These are phyloP conservation scores for Electrophaes corylata DNA, from an alignment of 2,888 invertebrate species.

Conservation along the genomic window DNA sequence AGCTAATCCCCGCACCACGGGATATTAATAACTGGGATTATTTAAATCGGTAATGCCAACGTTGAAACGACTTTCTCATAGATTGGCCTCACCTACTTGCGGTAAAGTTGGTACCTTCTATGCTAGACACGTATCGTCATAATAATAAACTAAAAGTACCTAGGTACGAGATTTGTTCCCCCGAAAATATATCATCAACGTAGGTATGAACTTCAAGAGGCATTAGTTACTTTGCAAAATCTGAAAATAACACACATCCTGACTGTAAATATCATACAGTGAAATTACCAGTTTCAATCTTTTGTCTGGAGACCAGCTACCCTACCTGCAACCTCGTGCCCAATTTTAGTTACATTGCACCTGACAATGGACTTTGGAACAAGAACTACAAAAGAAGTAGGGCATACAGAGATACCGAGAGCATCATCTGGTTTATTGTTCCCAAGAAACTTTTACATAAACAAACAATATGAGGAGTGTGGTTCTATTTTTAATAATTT, in stretches of 20 bases:
- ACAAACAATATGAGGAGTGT: not conserved
- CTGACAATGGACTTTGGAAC: conserved; percentile 60
- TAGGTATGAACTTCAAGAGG: not conserved
- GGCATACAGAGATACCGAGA: conserved; percentile 42
- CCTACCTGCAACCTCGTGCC: conserved; percentile 63
- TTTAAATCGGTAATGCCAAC: conserved; percentile 38
- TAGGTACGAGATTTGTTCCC: not conserved
- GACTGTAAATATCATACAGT: not conserved
- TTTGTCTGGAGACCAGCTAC: conserved; percentile 48
- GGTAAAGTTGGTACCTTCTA: not conserved
- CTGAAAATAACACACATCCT: not conserved
- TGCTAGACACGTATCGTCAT: not conserved
- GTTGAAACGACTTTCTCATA: conserved; percentile 9
- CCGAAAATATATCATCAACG: not conserved
- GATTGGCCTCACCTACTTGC: not conserved
- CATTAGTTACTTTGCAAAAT: not conserved
- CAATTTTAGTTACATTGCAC: conserved; percentile 62
- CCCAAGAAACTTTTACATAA: conserved; percentile 17
- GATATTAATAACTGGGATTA: conserved; percentile 39
- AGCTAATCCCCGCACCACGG: conserved; percentile 38
- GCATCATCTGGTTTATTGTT: conserved; percentile 35
- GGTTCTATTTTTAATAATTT: no score
- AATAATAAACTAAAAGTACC: not conserved
- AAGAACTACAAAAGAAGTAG: conserved; percentile 41
- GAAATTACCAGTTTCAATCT: conserved; percentile 28